Base-by-base conservation (phyloP, 2,113 vertebrate genomes). In the Gavia stellata region DNA sequence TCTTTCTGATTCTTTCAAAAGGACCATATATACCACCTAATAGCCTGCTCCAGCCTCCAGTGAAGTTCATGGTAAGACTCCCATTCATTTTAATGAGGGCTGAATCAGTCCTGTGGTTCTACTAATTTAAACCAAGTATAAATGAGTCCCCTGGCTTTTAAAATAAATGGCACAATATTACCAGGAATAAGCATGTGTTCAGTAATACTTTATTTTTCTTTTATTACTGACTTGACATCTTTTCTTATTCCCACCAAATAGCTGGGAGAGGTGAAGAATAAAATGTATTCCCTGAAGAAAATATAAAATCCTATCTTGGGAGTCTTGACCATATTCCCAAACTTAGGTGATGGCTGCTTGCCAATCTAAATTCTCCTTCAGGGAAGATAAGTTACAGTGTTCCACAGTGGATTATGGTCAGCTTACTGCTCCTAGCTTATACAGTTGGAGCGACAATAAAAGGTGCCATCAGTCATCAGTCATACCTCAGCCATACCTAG, bases 81-180 rank as follows among this genome's bases (percentile, higher is more conserved):
- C 5, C 10, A 53, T 73, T 90, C 40, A 83, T 93, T 92, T 94
- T 82, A 92, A 81, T 81, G 84, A 86, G 42, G 31, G 36, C 45
- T 94, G 90, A 83, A 29, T 86, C 50, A 77, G 62, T 90, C 62
- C 9, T 88, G 15, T 73, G 23, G 49, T 80, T 94, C 73, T 92
- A 38, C 74, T 82, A 73, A 94, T 95, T 92, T 90, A 88, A 94
- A 73, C 20, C 55, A 90, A 56, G 28, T 72, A n/a, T 45, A 92
- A 91, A 90, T 44, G 23, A 49, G 50, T 36, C 50, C 44, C 50
- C 7, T 70, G 53, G 0, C 80, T 90, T 96, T 96, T 78, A 38
- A 93, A 95, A 88, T 87, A 83, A 81, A 44, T 70, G 58, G 18
- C n/a, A 65, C 20, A 53, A 52, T 83, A 88, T 66, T 95, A 74